Base-by-base conservation (phyloP, 1,140 invertebrate species). In the Meloidogyne floridensis region DNA sequence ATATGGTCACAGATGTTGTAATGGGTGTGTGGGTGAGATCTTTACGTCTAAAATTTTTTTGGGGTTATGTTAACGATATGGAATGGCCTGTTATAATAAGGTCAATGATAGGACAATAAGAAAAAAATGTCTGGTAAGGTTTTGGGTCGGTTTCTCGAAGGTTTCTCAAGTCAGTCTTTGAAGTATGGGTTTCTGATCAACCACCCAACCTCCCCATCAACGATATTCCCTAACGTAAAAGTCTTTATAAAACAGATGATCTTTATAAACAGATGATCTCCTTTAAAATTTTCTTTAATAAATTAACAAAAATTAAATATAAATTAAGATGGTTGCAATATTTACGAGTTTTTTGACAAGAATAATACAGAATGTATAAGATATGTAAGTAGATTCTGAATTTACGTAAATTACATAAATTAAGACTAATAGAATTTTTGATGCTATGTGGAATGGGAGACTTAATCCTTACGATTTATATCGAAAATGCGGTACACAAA, bases 241-340 rank as follows among this genome's bases (percentile, higher is more conserved):
- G 20, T 20, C 20, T 20, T 20, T 20, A 20, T 20, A 20, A 20
- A 20, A 20, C 20, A 20, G 20, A 20, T 20, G 20, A 20, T 20
- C 20, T 20, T 20, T 20, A 20, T 20, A 20, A 20, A 20, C 20
- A 20, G 20, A 20, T 20, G 20, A 20, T 20, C 20, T 20, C 32
- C 32, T 32, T 32, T 32, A 47, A 47, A 47, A 80, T 80, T 75
- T 32, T 18, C 18, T 75, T 75, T 56, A 4, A 13, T 13, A 10
- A 6, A 43, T 76, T 32, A 42, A 59, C 18, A 4, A 15, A 53
- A 42, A 32, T 32, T 32, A 32, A 32, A 32, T 32, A 43, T 59
- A 20, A 51, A 15, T 70, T 82, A 75, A 82, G 87, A 89, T 65
- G 81, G 72, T 13, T 89, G 88, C 72, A 87, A 89, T 80, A 54